Percentiles rank a stretch among this genome's conserved stretches.
phyloP scores from a whole-genome alignment of 2,113 vertebrate genomes.

The Rousettus leschenaultii region DNA sequence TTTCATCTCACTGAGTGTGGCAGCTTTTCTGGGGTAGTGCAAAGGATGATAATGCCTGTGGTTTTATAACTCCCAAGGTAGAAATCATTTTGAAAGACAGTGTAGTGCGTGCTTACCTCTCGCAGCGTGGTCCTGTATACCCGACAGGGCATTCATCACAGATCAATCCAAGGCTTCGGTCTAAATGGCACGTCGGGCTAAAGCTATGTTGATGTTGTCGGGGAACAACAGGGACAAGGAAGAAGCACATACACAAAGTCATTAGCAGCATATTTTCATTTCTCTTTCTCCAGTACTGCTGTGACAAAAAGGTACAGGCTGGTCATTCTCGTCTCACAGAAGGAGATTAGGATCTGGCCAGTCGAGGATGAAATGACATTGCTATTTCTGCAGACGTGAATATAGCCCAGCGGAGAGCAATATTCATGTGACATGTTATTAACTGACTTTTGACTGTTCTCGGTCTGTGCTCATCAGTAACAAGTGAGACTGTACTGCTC shows the following conservation, averaged over 20 bases:
- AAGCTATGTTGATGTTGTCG: slow-evolving; percentile 87
- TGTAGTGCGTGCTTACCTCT: slow-evolving; percentile 87
- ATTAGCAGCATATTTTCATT: slow-evolving; percentile 72
- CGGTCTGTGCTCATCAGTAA: slow-evolving; percentile 67
- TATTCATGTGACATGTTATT: slow-evolving; percentile 80
- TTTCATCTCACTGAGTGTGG: slow-evolving; percentile 12
- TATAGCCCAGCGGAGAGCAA: slow-evolving; percentile 79
- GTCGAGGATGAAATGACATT: slow-evolving; percentile 77
- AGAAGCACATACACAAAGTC: slow-evolving; percentile 73
- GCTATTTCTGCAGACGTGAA: slow-evolving; percentile 83
- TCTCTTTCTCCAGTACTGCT: slow-evolving; percentile 56
- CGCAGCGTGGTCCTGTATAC: slow-evolving; percentile 90
- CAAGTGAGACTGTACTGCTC: slow-evolving; percentile 82
- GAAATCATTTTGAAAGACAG: slow-evolving; percentile 21
- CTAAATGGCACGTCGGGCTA: slow-evolving; percentile 93
- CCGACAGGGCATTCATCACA: slow-evolving; percentile 90
- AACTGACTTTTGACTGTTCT: slow-evolving; percentile 79
- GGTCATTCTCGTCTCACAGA: slow-evolving; percentile 74
- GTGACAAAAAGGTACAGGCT: slow-evolving; percentile 57
- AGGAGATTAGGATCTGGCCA: slow-evolving; percentile 79
- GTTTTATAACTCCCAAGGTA: slow-evolving; percentile 33
- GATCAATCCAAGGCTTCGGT: slow-evolving; percentile 84
- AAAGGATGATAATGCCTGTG: not conserved
- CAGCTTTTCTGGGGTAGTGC: not conserved
- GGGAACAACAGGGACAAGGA: slow-evolving; percentile 73